A percentile compares a stretch with the other conserved stretches of the same genome.
phyloP scores from a whole-genome alignment of 2,797 vertebrate species.

The Ataeniobius toweri region DNA sequence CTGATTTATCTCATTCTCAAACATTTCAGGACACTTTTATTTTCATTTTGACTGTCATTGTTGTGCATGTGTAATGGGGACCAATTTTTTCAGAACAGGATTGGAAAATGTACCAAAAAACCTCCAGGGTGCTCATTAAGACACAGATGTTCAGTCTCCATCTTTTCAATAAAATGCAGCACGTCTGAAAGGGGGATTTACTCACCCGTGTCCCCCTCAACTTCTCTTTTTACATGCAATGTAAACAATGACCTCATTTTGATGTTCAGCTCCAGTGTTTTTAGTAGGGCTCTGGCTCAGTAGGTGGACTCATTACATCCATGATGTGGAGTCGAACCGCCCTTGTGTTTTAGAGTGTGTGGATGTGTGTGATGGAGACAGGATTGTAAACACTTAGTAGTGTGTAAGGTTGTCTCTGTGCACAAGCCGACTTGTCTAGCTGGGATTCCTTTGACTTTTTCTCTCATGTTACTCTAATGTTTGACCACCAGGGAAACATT shows the following conservation, averaged over 20 bases:
- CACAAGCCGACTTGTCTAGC: conserved; percentile 19
- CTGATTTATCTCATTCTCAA: neutral
- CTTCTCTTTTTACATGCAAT: neutral
- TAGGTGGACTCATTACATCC: neutral
- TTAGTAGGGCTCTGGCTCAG: neutral
- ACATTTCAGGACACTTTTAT: neutral
- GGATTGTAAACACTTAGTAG: neutral
- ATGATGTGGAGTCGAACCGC: neutral
- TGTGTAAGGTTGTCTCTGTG: conserved; percentile 19
- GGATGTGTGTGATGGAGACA: neutral
- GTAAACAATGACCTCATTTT: conserved; percentile 14
- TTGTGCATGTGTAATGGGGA: neutral
- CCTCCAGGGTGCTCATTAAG: conserved; percentile 1
- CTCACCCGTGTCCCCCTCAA: too few species aligned
- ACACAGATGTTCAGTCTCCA: neutral
- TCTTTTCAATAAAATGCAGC: conserved; percentile 12
- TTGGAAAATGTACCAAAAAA: neutral
- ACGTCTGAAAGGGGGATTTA: neutral
- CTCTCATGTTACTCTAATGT: conserved; percentile 38
- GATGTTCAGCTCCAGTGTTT: conserved; percentile 17
- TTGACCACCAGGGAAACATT: conserved; percentile 35
- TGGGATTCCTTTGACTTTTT: conserved; percentile 39
- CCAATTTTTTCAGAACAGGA: too few species aligned
- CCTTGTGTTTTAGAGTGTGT: neutral
- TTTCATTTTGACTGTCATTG: neutral